phyloP scores from a whole-genome alignment of 2,797 vertebrate genomes.

The Iguana delicatissima region DNA sequence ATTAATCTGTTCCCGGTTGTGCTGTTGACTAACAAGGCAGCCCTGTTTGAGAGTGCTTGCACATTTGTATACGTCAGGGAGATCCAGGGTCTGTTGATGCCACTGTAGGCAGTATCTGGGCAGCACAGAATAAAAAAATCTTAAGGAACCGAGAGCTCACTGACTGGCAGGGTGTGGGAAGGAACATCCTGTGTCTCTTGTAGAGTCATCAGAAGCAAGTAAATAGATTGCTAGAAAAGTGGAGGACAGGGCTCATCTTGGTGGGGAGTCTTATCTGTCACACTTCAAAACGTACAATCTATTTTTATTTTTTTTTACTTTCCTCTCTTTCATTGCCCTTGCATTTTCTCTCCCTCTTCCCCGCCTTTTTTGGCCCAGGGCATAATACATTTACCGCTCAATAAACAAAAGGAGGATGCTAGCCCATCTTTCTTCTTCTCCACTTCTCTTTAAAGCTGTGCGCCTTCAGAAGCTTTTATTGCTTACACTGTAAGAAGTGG shows the following conservation, averaged over 20 bases:
- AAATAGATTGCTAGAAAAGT: slow-evolving; percentile 68
- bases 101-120: slow-evolving; percentile 46
- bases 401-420: slow-evolving; percentile 56
- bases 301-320: slow-evolving; percentile 60
- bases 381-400: slow-evolving; percentile 66
- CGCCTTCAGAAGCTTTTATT: accelerated
- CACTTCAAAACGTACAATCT: slow-evolving; percentile 66
- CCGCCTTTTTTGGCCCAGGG: slow-evolving; percentile 64
- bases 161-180: not conserved
- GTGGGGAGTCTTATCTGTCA: slow-evolving; percentile 69
- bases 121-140: not conserved
- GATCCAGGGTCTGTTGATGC: not conserved
- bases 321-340: slow-evolving; percentile 63
- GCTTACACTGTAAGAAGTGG: not conserved
- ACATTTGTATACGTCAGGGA: not conserved
- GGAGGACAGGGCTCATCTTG: slow-evolving; percentile 71
- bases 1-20: not conserved
- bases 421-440: slow-evolving; percentile 26
- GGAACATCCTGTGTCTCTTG: slow-evolving; percentile 39
- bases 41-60: not conserved
- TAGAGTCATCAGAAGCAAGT: slow-evolving; percentile 51
- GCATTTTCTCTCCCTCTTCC: slow-evolving; percentile 14
- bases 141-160: not conserved
- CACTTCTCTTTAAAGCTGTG: accelerated
- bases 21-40: not conserved